Evolutionary conservation across 1,140 invertebrate species (phyloP).

Genomic region (Lethocerus indicus): DNA sequence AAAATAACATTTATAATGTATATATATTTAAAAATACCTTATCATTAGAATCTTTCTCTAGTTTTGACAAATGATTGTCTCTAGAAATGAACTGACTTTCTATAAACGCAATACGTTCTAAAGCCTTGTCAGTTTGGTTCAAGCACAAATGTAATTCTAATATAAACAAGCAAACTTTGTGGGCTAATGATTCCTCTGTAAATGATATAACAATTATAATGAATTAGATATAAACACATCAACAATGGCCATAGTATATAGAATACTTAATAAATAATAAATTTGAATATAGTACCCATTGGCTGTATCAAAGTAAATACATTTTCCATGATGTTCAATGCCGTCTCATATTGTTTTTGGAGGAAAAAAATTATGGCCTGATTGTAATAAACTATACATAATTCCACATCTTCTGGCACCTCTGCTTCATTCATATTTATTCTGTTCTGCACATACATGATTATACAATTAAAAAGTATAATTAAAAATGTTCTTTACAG

Average conservation of each 20-base stretch:
- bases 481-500: constrained; percentile 19
- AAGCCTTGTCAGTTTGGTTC: not conserved
- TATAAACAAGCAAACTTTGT: constrained; percentile 3
- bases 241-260: not conserved
- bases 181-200: constrained; percentile 3
- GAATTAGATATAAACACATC: not conserved
- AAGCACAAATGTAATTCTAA: not conserved
- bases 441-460: constrained; percentile 4
- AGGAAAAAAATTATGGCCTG: constrained; percentile 70
- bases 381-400: constrained; percentile 56
- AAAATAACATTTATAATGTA: not conserved
- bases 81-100: constrained; percentile 3
- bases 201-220: not conserved
- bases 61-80: not conserved
- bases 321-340: constrained; percentile 52
- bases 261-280: not conserved
- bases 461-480: constrained; percentile 1
- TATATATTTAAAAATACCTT: not conserved
- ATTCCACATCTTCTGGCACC: constrained; percentile 41
- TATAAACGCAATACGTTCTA: not conserved
- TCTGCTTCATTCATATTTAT: constrained; percentile 35
- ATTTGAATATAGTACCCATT: constrained; percentile 35
- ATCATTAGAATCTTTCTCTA: constrained; percentile 2
- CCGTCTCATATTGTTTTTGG: constrained; percentile 54
- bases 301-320: constrained; percentile 57